These are phyloP conservation scores for Eulemur rufifrons DNA, from an alignment of 2,113 vertebrate species.

Conservation along the genomic window DNA sequence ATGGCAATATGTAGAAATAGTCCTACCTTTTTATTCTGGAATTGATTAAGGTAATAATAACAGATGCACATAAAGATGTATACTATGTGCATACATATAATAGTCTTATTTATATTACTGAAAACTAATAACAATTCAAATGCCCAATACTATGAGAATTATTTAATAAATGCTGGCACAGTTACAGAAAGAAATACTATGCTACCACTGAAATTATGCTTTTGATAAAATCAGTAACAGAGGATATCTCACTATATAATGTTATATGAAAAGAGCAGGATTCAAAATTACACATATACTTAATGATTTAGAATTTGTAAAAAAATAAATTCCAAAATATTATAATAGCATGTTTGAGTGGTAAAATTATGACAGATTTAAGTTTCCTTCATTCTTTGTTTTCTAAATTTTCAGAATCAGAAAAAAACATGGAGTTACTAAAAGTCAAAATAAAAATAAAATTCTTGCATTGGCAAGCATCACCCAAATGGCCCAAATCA, in stretches of 20 bases:
- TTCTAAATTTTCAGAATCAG: not conserved
- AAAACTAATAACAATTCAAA: not conserved
- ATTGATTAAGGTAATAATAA: not conserved
- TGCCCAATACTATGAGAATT: not conserved
- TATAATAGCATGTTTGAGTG: not conserved
- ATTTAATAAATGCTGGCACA: not conserved
- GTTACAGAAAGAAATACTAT: not conserved
- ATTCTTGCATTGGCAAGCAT: not conserved
- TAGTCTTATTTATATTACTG: not conserved
- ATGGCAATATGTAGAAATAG: fast-evolving
- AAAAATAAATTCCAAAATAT: not conserved
- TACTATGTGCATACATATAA: not conserved
- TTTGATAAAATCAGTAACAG: not conserved
- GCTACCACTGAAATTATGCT: not conserved
- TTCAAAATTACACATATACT: not conserved
- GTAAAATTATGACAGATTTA: not conserved
- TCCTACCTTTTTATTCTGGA: not conserved
- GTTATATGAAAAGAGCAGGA: not conserved
- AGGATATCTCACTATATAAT: not conserved
- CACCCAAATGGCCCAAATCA: not conserved
- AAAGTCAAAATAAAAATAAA: conserved; percentile 31
- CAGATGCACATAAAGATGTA: not conserved
- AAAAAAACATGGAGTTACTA: not conserved
- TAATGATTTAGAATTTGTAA: not conserved
- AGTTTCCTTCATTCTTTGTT: not conserved